Conservation (phyloP, 2,113 vertebrate genomes). For the Ptychochromis oligacanthus region DNA sequence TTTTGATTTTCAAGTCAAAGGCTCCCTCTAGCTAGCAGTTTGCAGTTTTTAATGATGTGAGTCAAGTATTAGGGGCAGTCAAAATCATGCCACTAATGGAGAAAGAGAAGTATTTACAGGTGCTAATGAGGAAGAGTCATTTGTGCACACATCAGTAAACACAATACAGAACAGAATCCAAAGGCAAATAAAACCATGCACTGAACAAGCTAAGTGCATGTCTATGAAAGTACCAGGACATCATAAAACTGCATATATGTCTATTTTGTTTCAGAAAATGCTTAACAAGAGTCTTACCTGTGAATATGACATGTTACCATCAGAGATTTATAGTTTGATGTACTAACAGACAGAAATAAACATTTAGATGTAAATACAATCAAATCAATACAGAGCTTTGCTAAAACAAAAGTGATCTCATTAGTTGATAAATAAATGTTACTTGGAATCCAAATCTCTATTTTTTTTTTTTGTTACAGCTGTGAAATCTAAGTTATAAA, state of each 20-base stretch:
- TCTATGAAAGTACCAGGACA: neutral
- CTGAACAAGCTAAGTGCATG: neutral
- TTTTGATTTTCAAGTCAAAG: neutral
- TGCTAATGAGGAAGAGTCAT: neutral
- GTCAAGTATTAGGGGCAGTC: neutral
- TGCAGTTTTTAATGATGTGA: neutral
- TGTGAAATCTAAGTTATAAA: slow-evolving; percentile 7
- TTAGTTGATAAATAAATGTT: neutral
- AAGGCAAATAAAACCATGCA: neutral
- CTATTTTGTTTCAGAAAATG: neutral
- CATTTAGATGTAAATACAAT: neutral
- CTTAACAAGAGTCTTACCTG: neutral
- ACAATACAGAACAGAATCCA: neutral
- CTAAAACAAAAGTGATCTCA: neutral
- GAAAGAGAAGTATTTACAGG: neutral
- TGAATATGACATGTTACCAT: neutral
- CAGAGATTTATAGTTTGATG: neutral
- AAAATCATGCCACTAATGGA: neutral
- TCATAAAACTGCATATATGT: neutral
- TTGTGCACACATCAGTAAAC: neutral
- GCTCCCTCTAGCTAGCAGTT: neutral
- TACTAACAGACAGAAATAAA: neutral
- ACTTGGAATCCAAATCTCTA: neutral
- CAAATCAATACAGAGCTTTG: neutral
- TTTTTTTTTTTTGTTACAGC: neutral